Conservation (phyloP, 2,888 invertebrate genomes). For the Heteromurus nitidus region DNA sequence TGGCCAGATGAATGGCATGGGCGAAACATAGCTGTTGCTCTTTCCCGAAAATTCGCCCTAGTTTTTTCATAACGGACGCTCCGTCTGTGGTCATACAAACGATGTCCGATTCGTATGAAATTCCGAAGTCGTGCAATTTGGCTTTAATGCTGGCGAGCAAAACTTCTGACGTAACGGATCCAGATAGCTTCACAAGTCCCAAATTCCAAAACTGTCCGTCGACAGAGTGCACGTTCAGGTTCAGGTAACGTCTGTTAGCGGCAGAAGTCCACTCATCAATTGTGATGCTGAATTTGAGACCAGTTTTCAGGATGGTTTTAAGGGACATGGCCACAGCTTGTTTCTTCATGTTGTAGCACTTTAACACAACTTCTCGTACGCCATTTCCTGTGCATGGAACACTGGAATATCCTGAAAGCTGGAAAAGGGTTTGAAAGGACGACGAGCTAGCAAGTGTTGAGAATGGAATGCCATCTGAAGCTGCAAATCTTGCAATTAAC, state of each 20-base stretch:
- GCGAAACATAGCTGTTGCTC: not conserved
- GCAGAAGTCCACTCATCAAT: slow-evolving; percentile 19
- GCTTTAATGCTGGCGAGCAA: not conserved
- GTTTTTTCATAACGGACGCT: not conserved
- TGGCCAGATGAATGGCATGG: slow-evolving; percentile 14
- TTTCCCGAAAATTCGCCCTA: not conserved
- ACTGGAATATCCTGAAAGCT: not conserved
- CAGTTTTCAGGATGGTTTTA: not conserved
- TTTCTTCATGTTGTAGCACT: not conserved
- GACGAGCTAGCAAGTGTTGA: not conserved
- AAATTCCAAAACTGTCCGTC: not conserved
- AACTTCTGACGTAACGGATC: not conserved
- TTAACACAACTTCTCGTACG: not conserved
- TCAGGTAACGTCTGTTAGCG: slow-evolving; percentile 4
- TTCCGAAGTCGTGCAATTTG: not conserved
- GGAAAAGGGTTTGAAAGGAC: not conserved
- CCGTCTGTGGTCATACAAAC: slow-evolving; percentile 1
- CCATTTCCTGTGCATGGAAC: not conserved
- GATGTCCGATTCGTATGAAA: not conserved
- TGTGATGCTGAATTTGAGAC: not conserved
- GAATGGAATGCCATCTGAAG: not conserved
- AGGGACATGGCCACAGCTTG: not conserved
- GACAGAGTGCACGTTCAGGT: not conserved
- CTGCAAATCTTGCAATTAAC: not conserved
- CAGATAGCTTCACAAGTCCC: not conserved